Conservation (phyloP, 2,113 vertebrate genomes). For the Neogale vison region DNA sequence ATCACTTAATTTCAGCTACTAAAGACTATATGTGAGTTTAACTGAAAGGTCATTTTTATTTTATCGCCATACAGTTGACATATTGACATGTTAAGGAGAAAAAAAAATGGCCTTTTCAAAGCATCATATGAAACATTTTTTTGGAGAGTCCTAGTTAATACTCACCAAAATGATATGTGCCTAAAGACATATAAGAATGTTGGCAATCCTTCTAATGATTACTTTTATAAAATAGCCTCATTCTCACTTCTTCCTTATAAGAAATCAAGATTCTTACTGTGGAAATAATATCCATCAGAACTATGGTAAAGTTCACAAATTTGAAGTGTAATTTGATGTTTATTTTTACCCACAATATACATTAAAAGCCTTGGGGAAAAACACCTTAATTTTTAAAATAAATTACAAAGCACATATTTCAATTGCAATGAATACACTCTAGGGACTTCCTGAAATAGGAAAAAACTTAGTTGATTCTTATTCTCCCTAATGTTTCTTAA, state of each 20-base stretch:
- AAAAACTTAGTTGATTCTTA: background rate
- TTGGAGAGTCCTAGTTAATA: background rate
- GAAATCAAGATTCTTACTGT: background rate
- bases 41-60: background rate
- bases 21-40: background rate
- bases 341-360: background rate
- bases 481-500: background rate
- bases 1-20: background rate
- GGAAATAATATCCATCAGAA: background rate
- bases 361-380: background rate
- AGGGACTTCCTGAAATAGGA: background rate
- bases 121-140: background rate
- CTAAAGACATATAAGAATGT: background rate
- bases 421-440: background rate
- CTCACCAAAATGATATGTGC: background rate
- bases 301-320: background rate
- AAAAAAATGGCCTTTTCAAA: background rate
- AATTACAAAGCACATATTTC: background rate
- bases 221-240: background rate
- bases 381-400: background rate
- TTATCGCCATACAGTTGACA: background rate
- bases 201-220: background rate
- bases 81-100: background rate
- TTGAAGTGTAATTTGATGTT: background rate
- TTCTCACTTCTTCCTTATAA: conserved; percentile 18